phyloP scores from a whole-genome alignment of 2,113 vertebrate genomes.

The Hepsetus odoe region DNA sequence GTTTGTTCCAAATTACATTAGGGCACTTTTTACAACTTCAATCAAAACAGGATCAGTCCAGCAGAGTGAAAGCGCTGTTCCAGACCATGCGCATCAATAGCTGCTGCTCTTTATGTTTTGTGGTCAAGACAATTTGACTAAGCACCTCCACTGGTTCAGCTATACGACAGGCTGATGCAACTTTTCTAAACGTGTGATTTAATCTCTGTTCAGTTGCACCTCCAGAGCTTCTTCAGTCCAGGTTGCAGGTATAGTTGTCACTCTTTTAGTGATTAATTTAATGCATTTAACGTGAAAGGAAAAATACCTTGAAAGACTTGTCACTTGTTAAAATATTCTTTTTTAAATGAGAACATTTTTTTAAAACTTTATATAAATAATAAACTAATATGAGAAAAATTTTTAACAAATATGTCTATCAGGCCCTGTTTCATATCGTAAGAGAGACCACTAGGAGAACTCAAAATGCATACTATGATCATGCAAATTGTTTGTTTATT shows the following conservation, averaged over 20 bases:
- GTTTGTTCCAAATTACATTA: conserved; percentile 56
- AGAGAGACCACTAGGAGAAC: neutral
- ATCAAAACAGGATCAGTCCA: conserved; percentile 52
- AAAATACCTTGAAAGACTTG: no score
- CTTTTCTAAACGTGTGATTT: conserved; percentile 21
- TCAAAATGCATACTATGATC: neutral
- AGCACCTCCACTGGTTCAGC: conserved; percentile 31
- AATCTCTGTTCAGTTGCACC: neutral
- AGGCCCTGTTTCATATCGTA: neutral
- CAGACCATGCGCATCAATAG: conserved; percentile 41
- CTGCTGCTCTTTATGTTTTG: conserved; percentile 20
- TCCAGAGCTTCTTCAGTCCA: neutral
- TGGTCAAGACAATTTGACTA: conserved; percentile 40
- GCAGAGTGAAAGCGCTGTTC: conserved; percentile 49
- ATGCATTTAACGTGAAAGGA: no score
- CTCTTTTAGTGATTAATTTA: no score
- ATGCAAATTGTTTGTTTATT: neutral
- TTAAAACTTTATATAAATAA: neutral
- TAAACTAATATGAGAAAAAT: neutral
- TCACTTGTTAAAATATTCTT: no score
- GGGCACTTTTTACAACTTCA: conserved; percentile 47
- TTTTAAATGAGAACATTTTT: no score
- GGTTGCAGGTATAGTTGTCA: no score
- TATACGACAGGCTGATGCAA: conserved; percentile 24
- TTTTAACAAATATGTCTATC: neutral